Base-by-base conservation (phyloP, 2,888 invertebrate genomes). In the Rhopalosiphum nymphaeae region DNA sequence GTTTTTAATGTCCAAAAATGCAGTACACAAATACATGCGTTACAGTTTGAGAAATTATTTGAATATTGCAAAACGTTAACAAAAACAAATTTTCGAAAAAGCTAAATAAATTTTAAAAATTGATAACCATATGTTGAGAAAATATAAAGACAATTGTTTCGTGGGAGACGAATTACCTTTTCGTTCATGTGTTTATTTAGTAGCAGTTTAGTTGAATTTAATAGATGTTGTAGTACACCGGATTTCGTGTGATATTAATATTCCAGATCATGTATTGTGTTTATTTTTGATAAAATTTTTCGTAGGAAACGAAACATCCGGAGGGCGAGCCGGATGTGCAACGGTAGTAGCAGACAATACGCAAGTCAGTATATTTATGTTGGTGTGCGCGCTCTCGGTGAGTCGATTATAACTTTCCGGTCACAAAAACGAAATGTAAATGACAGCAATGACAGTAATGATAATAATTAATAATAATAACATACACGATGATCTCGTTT, bases 261-360 rank as follows among this genome's bases (percentile, higher is more conserved):
- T 78, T 78, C 21, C 36, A 78, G 36, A 78, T 78, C 36, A 36
- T 78, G 36, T 78, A 78, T 21, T 36, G 36, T 78, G 36, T 36
- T 1, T 78, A 78, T 78, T 36, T 36, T 36, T 78, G 36, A 78
- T 78, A 78, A 78, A 78, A 36, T 78, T 78, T 36, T 78, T 78
- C 78, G 78, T 44, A 85, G 44, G 85, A 85, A 44, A 85, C 44
- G 44, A 44, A 85, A 85, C 85, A 85, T 85, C 85, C 44, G 85
- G 42, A 44, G 44, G 85, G 44, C 44, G 85, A 42, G 44, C 44
- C 85, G 85, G 85, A 85, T 44, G 44, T 85, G 85, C 29, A 44
- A 85, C 36, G 78, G n/a, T 1, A 67, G n/a, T 7, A 26, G 57
- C 26, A 57, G 57, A 57, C 78, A 36, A 78, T 36, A 78, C 2